Evolutionary conservation across 2,888 invertebrate genomes (phyloP).

Genomic region (Platerodrilus igneus): DNA sequence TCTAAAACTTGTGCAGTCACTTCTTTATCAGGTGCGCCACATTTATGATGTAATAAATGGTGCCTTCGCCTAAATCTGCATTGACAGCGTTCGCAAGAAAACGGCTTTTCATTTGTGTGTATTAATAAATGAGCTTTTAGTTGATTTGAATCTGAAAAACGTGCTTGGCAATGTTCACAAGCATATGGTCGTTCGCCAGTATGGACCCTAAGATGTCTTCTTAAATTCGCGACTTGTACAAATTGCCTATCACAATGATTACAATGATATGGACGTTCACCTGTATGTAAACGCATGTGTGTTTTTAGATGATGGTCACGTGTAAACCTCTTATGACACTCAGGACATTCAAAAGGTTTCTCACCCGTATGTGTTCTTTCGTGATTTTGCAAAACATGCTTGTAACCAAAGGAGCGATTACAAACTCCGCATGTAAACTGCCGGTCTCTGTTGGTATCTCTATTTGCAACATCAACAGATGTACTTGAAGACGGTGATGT

Average conservation of each 20-base stretch:
- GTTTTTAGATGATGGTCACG: slow-evolving; percentile 91
- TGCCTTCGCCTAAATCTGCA: slow-evolving; percentile 78
- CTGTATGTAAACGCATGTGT: slow-evolving; percentile 87
- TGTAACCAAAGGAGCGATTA: slow-evolving; percentile 86
- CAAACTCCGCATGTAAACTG: slow-evolving; percentile 86
- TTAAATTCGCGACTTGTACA: slow-evolving; percentile 87
- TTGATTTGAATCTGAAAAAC: slow-evolving; percentile 89
- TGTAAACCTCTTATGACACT: slow-evolving; percentile 88
- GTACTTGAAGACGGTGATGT: slow-evolving; percentile 51
- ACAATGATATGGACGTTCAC: slow-evolving; percentile 90
- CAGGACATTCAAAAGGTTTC: slow-evolving; percentile 88
- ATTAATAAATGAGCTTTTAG: slow-evolving; percentile 84
- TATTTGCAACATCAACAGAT: slow-evolving; percentile 37
- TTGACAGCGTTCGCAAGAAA: slow-evolving; percentile 74
- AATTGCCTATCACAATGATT: slow-evolving; percentile 88
- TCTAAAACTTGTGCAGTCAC: slow-evolving; percentile 36
- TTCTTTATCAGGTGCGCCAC: slow-evolving; percentile 48
- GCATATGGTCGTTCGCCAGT: slow-evolving; percentile 88
- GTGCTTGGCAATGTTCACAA: slow-evolving; percentile 78
- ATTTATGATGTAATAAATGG: slow-evolving; percentile 81
- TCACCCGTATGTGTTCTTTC: slow-evolving; percentile 93
- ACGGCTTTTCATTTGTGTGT: slow-evolving; percentile 88
- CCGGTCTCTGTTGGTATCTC: slow-evolving; percentile 58
- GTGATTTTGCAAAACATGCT: slow-evolving; percentile 91
- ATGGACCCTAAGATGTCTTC: slow-evolving; percentile 84